These are phyloP conservation scores for Desoria tigrina DNA, from an alignment of 2,888 invertebrate species.

Conservation along the genomic window DNA sequence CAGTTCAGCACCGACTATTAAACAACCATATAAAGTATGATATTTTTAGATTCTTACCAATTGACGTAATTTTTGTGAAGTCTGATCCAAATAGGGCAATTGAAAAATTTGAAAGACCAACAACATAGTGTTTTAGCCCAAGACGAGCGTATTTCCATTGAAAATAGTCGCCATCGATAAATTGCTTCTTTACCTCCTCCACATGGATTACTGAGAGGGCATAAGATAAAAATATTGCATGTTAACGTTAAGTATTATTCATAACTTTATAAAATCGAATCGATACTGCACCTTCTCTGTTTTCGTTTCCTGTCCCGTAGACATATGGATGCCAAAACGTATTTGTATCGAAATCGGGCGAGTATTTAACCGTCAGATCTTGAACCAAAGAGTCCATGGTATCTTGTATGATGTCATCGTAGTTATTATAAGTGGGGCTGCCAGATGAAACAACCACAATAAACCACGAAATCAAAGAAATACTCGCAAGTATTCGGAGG, in stretches of 20 bases:
- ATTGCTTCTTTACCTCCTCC: slow-evolving; percentile 21
- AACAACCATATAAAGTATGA: no score
- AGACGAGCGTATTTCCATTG: slow-evolving; percentile 44
- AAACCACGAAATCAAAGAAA: slow-evolving; percentile 1
- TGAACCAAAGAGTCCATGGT: slow-evolving; percentile 12
- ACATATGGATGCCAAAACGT: slow-evolving; percentile 47
- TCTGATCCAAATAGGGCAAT: slow-evolving; percentile 35
- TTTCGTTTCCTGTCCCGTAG: slow-evolving; percentile 36
- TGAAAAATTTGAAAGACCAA: slow-evolving; percentile 28
- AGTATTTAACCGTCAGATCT: no score
- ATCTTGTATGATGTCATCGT: slow-evolving; percentile 37
- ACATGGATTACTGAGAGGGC: slow-evolving; percentile 45
- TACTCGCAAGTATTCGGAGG: no score
- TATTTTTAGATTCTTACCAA: slow-evolving; percentile 33
- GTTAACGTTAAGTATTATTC: not conserved
- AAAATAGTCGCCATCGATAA: slow-evolving; percentile 35
- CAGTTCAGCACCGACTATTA: no score
- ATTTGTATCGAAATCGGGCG: slow-evolving; percentile 27
- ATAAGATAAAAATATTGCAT: not conserved
- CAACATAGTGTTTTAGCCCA: slow-evolving; percentile 29
- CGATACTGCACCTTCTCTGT: slow-evolving; percentile 41
- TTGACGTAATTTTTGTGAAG: slow-evolving; percentile 22
- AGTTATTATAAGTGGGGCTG: not conserved
- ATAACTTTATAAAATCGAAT: not conserved
- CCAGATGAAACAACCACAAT: not conserved